Percentiles rank a stretch among this genome's conserved stretches.
These are phyloP conservation scores for Mesorhabditis belari DNA, from an alignment of 2,888 invertebrate species.

Conservation along the genomic window DNA sequence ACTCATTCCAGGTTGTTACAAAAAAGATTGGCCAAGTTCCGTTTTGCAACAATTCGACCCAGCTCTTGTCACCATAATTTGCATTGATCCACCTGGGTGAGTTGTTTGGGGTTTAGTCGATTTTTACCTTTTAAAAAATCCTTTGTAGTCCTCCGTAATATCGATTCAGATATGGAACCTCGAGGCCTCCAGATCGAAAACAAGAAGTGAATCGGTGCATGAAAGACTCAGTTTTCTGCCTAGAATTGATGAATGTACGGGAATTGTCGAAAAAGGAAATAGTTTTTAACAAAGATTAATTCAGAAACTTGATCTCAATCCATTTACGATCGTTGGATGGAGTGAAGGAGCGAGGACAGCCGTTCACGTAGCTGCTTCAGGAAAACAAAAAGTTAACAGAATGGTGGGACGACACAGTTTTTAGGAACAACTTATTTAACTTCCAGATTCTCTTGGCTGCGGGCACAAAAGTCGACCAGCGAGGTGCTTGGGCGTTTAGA, in stretches of 20 bases:
- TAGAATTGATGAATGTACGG: slow-evolving; percentile 44
- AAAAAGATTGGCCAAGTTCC: slow-evolving; percentile 47
- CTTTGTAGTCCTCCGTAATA: neutral
- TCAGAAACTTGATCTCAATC: slow-evolving; percentile 21
- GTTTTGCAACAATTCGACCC: slow-evolving; percentile 47
- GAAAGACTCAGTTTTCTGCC: slow-evolving; percentile 44
- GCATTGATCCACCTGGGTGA: slow-evolving; percentile 51
- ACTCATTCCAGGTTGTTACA: slow-evolving; percentile 31
- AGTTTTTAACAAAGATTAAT: neutral
- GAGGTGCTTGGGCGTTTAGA: slow-evolving; percentile 49
- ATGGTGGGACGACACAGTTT: too few species aligned
- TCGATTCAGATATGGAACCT: slow-evolving; percentile 8
- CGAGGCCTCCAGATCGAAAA: slow-evolving; percentile 43
- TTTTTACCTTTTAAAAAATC: too few species aligned
- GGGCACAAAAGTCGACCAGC: slow-evolving; percentile 42
- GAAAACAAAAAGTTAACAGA: slow-evolving; percentile 24
- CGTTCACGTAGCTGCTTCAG: slow-evolving; percentile 46
- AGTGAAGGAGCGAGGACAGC: slow-evolving; percentile 46
- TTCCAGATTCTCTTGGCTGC: slow-evolving; percentile 38
- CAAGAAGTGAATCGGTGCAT: slow-evolving; percentile 48
- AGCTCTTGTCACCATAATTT: slow-evolving; percentile 40
- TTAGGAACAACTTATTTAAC: neutral
- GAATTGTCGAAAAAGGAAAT: neutral
- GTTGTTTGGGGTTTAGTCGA: slow-evolving; percentile 12
- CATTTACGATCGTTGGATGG: slow-evolving; percentile 39